Percentiles rank a stretch among this genome's conserved stretches.
phyloP scores from a whole-genome alignment of 2,113 vertebrate genomes.

The Hyperoodon ampullatus region DNA sequence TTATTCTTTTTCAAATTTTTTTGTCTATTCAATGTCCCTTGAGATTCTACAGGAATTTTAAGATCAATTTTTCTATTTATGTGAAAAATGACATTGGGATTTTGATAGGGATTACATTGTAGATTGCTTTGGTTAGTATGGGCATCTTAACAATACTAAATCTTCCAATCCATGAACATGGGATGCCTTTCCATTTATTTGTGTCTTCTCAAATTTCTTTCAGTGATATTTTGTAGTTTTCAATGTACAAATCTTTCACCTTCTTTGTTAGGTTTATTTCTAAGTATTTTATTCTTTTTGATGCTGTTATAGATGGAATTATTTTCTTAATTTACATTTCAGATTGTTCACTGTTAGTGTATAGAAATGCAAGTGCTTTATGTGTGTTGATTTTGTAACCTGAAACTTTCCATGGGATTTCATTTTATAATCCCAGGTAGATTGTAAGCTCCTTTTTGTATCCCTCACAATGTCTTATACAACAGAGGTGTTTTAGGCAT shows the following conservation, averaged over 20 bases:
- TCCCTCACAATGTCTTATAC: background rate
- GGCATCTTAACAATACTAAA: background rate
- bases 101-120: background rate
- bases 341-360: background rate
- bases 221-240: background rate
- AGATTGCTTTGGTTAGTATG: background rate
- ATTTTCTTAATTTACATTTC: constrained; percentile 1
- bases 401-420: background rate
- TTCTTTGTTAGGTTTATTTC: background rate
- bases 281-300: background rate
- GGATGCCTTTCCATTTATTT: background rate
- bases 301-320: background rate
- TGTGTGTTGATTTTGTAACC: constrained; percentile 7
- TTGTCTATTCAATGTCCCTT: background rate
- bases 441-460: background rate
- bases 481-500: background rate
- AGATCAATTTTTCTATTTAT: background rate
- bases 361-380: background rate
- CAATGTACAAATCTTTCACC: background rate
- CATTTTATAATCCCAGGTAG: background rate
- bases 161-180: background rate
- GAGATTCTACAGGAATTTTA: background rate
- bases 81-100: background rate
- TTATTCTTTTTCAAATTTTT: background rate
- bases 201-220: background rate